Percentiles rank a stretch among this genome's conserved stretches.
These are phyloP conservation scores for Eremophila alpestris DNA, from an alignment of 2,797 vertebrate genomes.

Conservation along the genomic window DNA sequence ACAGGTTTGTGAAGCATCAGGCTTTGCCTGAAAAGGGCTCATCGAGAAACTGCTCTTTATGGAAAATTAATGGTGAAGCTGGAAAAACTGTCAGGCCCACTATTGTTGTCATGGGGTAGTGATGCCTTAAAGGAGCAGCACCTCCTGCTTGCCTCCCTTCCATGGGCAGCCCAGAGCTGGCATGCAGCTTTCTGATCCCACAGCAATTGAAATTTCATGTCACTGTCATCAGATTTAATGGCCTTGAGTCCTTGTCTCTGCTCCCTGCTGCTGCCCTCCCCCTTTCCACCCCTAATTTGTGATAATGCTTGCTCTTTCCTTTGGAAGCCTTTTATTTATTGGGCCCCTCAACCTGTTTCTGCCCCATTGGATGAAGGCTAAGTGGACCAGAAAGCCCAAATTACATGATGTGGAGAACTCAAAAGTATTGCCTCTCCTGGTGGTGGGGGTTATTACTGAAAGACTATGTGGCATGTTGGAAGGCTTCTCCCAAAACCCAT, in stretches of 20 bases:
- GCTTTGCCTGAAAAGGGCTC: constrained; percentile 76
- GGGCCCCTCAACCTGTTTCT: not conserved
- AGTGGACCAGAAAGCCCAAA: not conserved
- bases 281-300: not conserved
- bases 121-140: constrained; percentile 60
- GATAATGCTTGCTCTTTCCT: constrained; percentile 7
- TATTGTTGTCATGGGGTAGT: constrained; percentile 66
- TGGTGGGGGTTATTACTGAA: not conserved
- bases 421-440: not conserved
- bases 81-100: constrained; percentile 67
- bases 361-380: not conserved
- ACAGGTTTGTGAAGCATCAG: constrained; percentile 81
- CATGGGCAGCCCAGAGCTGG: not conserved
- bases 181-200: not conserved
- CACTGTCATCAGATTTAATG: not conserved
- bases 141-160: constrained; percentile 1
- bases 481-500: not conserved
- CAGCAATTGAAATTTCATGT: constrained; percentile 18
- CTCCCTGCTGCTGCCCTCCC: not conserved
- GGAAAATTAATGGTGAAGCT: constrained; percentile 80
- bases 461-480: not conserved
- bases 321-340: constrained; percentile 8
- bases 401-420: not conserved
- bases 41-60: constrained; percentile 79
- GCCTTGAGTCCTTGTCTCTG: not conserved